These are phyloP conservation scores for Zaprionus inermis DNA, from an alignment of 1,140 invertebrate genomes.

Conservation along the genomic window DNA sequence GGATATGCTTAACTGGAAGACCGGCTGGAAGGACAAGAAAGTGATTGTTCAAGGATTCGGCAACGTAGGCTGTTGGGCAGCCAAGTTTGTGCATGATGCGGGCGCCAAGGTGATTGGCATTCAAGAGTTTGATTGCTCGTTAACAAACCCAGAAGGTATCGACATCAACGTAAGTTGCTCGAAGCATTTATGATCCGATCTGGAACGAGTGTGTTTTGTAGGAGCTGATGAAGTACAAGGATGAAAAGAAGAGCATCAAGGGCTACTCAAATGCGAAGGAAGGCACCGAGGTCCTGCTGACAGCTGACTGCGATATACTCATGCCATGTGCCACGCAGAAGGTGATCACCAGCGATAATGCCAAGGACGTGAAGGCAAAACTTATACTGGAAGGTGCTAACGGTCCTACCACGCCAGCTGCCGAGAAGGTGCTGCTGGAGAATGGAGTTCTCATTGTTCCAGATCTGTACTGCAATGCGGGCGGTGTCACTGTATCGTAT, in stretches of 20 bases:
- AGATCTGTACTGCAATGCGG: slow-evolving; percentile 93
- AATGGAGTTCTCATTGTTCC: slow-evolving; percentile 93
- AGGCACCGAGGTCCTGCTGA: slow-evolving; percentile 87
- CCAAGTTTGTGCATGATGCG: slow-evolving; percentile 89
- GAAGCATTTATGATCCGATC: neutral
- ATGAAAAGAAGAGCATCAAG: slow-evolving; percentile 88
- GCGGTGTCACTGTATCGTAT: slow-evolving; percentile 95
- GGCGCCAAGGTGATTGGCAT: slow-evolving; percentile 94
- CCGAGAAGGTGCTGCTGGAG: slow-evolving; percentile 90
- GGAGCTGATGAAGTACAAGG: slow-evolving; percentile 56
- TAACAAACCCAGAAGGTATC: slow-evolving; percentile 92
- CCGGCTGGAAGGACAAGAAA: slow-evolving; percentile 91
- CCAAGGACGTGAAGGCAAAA: slow-evolving; percentile 91
- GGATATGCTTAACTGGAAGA: slow-evolving; percentile 88
- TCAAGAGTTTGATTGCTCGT: slow-evolving; percentile 89
- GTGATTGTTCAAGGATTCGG: slow-evolving; percentile 96
- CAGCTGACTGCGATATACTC: slow-evolving; percentile 93
- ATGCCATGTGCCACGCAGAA: slow-evolving; percentile 94
- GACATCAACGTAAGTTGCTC: slow-evolving; percentile 87
- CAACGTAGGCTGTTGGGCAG: slow-evolving; percentile 93
- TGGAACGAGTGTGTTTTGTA: neutral
- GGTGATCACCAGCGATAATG: slow-evolving; percentile 91
- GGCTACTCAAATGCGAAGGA: slow-evolving; percentile 90
- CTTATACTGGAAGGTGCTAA: slow-evolving; percentile 92
- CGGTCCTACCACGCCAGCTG: slow-evolving; percentile 93